phyloP scores from a whole-genome alignment of 1,140 invertebrate genomes.

The Tetramorium alpestre region DNA sequence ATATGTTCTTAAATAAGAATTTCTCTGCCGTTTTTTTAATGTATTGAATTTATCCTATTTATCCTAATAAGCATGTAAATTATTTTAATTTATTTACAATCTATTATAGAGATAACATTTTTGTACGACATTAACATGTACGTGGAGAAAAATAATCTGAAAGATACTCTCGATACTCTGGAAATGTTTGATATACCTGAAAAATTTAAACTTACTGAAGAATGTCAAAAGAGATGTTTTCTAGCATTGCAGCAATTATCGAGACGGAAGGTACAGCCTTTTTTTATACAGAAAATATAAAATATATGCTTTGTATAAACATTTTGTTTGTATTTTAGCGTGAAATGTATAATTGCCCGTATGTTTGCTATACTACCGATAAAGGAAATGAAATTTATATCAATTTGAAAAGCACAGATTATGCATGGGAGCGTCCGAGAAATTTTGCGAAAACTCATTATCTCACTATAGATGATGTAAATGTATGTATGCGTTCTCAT shows the following conservation, averaged over 20 bases:
- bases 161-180: conserved; percentile 68
- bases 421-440: conserved; percentile 81
- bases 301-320: neutral
- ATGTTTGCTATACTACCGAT: conserved; percentile 76
- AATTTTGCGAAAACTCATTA: conserved; percentile 74
- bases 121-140: conserved; percentile 66
- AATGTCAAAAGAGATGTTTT: conserved; percentile 74
- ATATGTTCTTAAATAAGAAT: neutral
- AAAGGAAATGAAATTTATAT: conserved; percentile 80
- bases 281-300: conserved; percentile 10
- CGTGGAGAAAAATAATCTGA: conserved; percentile 69
- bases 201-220: conserved; percentile 44
- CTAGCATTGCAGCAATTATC: conserved; percentile 72
- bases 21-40: neutral
- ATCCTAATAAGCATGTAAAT: neutral
- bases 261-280: conserved; percentile 68
- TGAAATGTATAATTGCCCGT: conserved; percentile 74
- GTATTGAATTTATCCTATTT: neutral
- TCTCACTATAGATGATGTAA: conserved; percentile 79
- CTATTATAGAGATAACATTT: conserved; percentile 55
- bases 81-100: neutral
- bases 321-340: neutral
- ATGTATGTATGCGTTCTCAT: conserved; percentile 68
- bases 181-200: conserved; percentile 61
- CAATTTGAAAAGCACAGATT: conserved; percentile 77